Conservation (phyloP, 2,888 invertebrate species). For the Patella pellucida region DNA sequence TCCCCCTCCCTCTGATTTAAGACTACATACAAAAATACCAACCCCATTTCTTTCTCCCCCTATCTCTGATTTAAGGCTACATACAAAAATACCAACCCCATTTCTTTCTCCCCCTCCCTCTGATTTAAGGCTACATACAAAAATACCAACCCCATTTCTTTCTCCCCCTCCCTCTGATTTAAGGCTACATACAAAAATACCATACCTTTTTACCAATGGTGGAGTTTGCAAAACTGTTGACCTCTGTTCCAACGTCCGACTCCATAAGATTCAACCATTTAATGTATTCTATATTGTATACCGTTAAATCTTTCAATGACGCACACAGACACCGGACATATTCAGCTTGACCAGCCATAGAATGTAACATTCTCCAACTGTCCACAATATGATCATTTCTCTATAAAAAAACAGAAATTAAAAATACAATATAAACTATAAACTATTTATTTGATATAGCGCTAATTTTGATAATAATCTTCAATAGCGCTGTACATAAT, state of each 20-base stretch:
- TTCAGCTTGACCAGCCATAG: slow-evolving; percentile 60
- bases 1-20: not conserved
- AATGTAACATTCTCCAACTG: slow-evolving; percentile 66
- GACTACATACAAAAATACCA: slow-evolving; percentile 1
- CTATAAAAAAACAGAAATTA: slow-evolving; percentile 37
- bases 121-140: not conserved
- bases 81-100: slow-evolving; percentile 8
- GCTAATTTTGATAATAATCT: too few relatives aligned
- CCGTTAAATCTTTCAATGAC: slow-evolving; percentile 56
- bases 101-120: not conserved
- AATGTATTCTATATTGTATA: slow-evolving; percentile 39
- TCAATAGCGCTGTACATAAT: too few relatives aligned
- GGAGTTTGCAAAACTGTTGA: not conserved
- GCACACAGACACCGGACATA: slow-evolving; percentile 59
- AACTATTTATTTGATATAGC: too few relatives aligned
- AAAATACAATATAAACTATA: too few relatives aligned
- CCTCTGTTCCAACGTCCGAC: not conserved
- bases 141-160: not conserved
- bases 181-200: not conserved
- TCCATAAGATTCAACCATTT: slow-evolving; percentile 21
- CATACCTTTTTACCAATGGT: slow-evolving; percentile 13
- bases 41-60: too few relatives aligned
- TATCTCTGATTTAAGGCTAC: not conserved
- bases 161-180: not conserved
- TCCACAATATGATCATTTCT: slow-evolving; percentile 51